Base-by-base conservation (phyloP, 1,140 invertebrate species). In the Drosophila mojavensis region DNA sequence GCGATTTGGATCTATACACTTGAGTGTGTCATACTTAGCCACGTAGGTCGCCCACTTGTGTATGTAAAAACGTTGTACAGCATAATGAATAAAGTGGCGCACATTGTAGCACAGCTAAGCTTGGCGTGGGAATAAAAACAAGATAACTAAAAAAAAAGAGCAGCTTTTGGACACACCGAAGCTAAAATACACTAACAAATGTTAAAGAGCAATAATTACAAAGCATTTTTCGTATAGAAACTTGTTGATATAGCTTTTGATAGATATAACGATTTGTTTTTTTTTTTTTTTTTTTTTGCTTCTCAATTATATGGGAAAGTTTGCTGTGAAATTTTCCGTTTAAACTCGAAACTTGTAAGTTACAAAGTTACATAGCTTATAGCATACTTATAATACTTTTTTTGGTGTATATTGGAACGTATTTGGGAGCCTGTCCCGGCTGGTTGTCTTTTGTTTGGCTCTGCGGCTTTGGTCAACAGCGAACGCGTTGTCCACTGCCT, bases 1-100 rank as follows among this genome's bases (percentile, higher is more conserved):
- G 33, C 74, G 76, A 86, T 86, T 83, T 68, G 72, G 36, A 86
- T 82, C 79, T 79, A 65, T 43, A 80, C 48, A 70, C 53, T 53
- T 33, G 41, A 70, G 72, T 70, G 54, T 64, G 20, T 24, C 59
- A 60, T 48, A 39, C 67, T 75, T 70, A 60, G 60, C 69, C 72
- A 75, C 72, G 67, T 73, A 60, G 47, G 11, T 24, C 10, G 53
- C 53, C 33, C 60, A 65, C 26, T 47, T 30, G 48, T 3, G 3
- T 54, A 36, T 30, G 28, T 30, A 55, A 33, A 62, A 33, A 59
- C 47, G 66, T 53, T 48, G 61, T 68, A 78, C 53, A 64, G 77
- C 61, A 79, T 75, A 82, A 78, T 82, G 70, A 80, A 77, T 68
- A 75, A 64, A 63, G 60, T 73, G 79, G 58, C 61, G 62, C 58